These are phyloP conservation scores for Sebastolobus altivelis DNA, from an alignment of 2,797 vertebrate genomes.

Conservation along the genomic window DNA sequence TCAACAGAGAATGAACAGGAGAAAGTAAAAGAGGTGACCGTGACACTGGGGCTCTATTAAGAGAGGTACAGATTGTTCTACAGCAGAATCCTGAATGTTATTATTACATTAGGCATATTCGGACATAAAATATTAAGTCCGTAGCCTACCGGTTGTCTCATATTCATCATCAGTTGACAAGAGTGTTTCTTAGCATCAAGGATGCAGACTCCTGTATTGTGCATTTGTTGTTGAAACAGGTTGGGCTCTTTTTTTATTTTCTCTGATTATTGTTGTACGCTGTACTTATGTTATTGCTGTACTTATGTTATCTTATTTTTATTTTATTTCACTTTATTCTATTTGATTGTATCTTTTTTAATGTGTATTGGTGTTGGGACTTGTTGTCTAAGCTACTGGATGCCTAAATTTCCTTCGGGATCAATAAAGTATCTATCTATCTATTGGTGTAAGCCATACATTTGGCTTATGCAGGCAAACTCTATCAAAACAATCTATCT, in stretches of 20 bases:
- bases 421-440: no score
- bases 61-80: neutral
- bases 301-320: no score
- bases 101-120: neutral
- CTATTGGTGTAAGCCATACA: neutral
- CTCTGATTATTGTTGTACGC: neutral
- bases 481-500: no score
- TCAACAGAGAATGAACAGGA: neutral
- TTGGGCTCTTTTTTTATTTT: neutral
- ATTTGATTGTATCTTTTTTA: no score
- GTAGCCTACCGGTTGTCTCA: neutral
- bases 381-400: no score
- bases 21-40: neutral
- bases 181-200: neutral
- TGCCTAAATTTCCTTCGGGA: no score
- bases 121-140: neutral
- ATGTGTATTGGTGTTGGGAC: no score
- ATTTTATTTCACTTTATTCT: no score
- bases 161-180: neutral
- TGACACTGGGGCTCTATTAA: neutral
- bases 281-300: no score
- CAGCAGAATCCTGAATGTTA: neutral
- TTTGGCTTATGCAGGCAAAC: neutral
- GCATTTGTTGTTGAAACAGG: neutral
- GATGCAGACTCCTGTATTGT: neutral